Evolutionary conservation across 2,113 vertebrate genomes (phyloP), one percentile per base, ranked within the genome.

Genomic region (Dasypus novemcinctus): DNA sequence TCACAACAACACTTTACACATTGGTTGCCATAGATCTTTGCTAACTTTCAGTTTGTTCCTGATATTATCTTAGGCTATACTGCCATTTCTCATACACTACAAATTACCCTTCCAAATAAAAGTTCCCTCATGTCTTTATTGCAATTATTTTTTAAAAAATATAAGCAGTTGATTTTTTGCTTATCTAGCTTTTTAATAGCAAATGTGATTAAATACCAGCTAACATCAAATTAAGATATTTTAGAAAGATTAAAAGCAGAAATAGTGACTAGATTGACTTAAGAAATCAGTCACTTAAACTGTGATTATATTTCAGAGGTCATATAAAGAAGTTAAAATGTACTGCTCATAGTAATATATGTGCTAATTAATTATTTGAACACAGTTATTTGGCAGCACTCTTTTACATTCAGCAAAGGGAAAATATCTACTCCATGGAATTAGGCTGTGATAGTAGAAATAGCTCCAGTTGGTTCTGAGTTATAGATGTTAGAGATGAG

Each of bases 171-270:
- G 1, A 33, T 25, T 93, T 82, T 82, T 80, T 88, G 3, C 4
- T 69, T 82, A 91, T 52, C 41, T 75, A 72, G 36, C 13, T 75
- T 90, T 87, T 68, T 64, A 90, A 87, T 43, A 87, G 90, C 21
- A 10, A 72, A 74, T 87, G 38, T 57, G 25, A 46, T 88, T 54
- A 82, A 93, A 64, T 6, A 57, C 9, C 20, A 85, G 17, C 59
- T 92, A 91, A 33, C 36, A 63, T 12, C 59, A 66, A 74, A 52
- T 38, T n/a, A 59, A 72, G 41, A 81, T 38, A 29, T 76, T 83
- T 94, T 36, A 91, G 63, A 83, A 66, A 25, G 9, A 95, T 76
- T 72, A 80, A 66, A 84, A 82, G 33, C 41, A 81, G 46, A 86
- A 80, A 84, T 18, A 66, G 43, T 41, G 14, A 7, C 66, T 87